phyloP scores from a whole-genome alignment of 1,140 invertebrate genomes.

The Brachionus rotundiformis region DNA sequence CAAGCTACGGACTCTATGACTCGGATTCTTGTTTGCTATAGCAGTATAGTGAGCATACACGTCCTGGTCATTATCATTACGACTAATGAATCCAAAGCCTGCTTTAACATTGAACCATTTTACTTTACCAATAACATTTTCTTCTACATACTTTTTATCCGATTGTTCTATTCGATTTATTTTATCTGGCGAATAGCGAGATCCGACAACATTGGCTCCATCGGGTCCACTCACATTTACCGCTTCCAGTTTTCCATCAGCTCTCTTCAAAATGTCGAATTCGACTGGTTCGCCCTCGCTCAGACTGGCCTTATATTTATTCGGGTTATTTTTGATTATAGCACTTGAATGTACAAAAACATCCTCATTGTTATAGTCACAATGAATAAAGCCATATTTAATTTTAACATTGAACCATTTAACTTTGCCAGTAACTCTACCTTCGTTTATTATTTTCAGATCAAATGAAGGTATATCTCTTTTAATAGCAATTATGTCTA shows the following conservation, averaged over 20 bases:
- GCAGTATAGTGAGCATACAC: slow-evolving; percentile 53
- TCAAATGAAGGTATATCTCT: slow-evolving; percentile 45
- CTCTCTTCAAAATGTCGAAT: slow-evolving; percentile 52
- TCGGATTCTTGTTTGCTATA: slow-evolving; percentile 51
- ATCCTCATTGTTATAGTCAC: slow-evolving; percentile 55
- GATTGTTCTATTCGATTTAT: neutral
- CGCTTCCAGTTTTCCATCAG: slow-evolving; percentile 48
- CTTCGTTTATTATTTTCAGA: slow-evolving; percentile 44
- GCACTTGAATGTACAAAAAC: slow-evolving; percentile 53
- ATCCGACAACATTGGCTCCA: slow-evolving; percentile 18
- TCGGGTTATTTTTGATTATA: slow-evolving; percentile 52
- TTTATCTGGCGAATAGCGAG: slow-evolving; percentile 46
- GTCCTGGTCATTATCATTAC: slow-evolving; percentile 51
- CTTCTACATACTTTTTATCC: slow-evolving; percentile 21
- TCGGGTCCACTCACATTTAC: slow-evolving; percentile 48
- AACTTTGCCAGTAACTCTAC: slow-evolving; percentile 76
- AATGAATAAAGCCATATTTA: slow-evolving; percentile 98
- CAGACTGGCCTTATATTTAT: slow-evolving; percentile 47
- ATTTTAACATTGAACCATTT: slow-evolving; percentile 99
- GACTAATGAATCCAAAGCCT: slow-evolving; percentile 98
- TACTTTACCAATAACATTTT: slow-evolving; percentile 76
- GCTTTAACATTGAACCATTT: slow-evolving; percentile 99
- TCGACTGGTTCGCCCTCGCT: slow-evolving; percentile 52
- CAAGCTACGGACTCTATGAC: slow-evolving; percentile 44
- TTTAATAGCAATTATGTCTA: slow-evolving; percentile 43